Base-by-base conservation (phyloP, 2,888 invertebrate species). In the Anaspis maculata region DNA sequence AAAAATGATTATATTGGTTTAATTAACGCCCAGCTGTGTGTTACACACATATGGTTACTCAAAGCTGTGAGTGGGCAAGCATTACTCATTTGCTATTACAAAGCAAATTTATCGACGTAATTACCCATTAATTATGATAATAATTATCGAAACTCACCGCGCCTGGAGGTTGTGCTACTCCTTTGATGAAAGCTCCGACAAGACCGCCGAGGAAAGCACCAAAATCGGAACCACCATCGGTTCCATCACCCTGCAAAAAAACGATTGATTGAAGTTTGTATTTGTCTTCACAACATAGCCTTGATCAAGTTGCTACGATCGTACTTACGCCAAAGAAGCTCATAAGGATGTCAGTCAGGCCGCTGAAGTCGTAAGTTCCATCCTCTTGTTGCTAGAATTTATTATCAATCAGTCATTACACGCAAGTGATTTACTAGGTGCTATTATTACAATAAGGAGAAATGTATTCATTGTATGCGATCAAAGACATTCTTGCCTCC, bases 141-240 rank as follows among this genome's bases (percentile, higher is more conserved):
- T 19, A 19, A 19, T 19, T 19, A 19, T 19, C 9, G 5, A 19
- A n/a, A n/a, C n/a, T 54, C 57, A 65, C 65, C 37, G 62, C 57
- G 38, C 64, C 66, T 16, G 62, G 61, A 25, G 64, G 64, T 38
- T 54, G 59, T 1, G 67, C 63, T 13, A 62, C 48, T 27, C 66
- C 66, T 45, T 61, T 56, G 13, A 68, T 49, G 3, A 63, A 37
- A 23, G 67, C 64, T 16, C 64, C 65, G 11, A 59, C 15, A 15
- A 67, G 44, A n/a, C 66, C 64, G 25, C 65, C 63, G 13, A 59
- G 43, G 40, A 68, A 67, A 0, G 62, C 50, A n/a, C 64, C 67
- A 16, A 67, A 56, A 48, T 68, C 65, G 6, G 66, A 67, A 15
- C 67, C 67, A 10, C 62, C 62, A 3, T 57, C 64, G 15, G 51